Evolutionary conservation across 2,113 vertebrate species (phyloP), one percentile per base, ranked within the genome.

Genomic region (Heteronetta atricapilla): DNA sequence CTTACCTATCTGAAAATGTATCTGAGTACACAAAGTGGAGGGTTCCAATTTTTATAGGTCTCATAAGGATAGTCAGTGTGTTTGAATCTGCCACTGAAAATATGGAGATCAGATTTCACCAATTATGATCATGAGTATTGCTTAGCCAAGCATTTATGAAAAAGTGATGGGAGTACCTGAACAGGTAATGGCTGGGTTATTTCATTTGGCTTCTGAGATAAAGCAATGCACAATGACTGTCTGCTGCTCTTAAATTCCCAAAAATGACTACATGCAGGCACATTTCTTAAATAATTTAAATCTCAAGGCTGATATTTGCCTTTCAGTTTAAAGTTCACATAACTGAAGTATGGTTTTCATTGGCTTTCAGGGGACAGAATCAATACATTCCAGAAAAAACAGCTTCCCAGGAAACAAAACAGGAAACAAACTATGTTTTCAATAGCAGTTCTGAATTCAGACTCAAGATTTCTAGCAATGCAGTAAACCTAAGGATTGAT

Each of bases 181-280:
- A 34, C 8, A 44, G 26, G 11, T 16, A 50, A 18, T 13, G 16
- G 28, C 28, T 23, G 33, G n/a, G 21, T 20, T 17, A 6, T 7
- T 67, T 11, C 2, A 8, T 25, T 2, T 1, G n/a, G 21, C 6
- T 14, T 40, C 29, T 38, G 34, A 44, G 34, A 4, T 21, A 60
- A 48, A 90, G 55, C 40, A 8, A 11, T 0, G 55, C 21, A 48
- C 48, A 22, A 13, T 2, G 19, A 13, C 36, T 77, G 72, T 17
- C 50, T 44, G 78, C 66, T 70, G 59, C 70, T 60, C 78, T 56
- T n/a, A 2, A 31, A 56, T 9, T 11, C 77, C 28, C 23, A 8
- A 21, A 11, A 46, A 19, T 20, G 52, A 8, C 29, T 14, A 11
- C 0, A 1, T 26, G 42, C 0, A 4, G 62, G 26, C 19, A 34